Conservation (phyloP, 2,797 vertebrate genomes). For the Spizella passerina region DNA sequence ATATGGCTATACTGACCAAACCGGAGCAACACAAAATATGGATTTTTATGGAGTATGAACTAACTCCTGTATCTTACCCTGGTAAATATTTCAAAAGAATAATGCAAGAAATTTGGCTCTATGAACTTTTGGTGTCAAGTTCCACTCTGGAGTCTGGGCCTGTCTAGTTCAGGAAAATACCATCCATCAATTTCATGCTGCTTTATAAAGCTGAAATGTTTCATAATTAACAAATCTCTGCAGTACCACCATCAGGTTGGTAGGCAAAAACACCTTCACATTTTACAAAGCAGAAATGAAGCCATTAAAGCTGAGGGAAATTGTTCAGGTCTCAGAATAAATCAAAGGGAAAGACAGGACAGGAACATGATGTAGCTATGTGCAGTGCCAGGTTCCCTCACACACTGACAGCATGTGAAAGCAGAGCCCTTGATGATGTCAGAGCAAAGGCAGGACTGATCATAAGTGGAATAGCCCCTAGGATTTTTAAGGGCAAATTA, state of each 20-base stretch:
- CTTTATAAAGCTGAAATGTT: neutral
- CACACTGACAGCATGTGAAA: neutral
- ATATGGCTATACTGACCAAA: neutral
- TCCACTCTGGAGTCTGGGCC: neutral
- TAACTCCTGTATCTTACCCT: neutral
- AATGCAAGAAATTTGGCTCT: neutral
- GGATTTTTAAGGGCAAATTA: neutral
- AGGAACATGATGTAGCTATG: neutral
- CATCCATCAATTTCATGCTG: neutral
- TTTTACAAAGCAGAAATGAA: neutral
- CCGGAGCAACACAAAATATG: neutral
- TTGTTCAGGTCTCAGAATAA: neutral
- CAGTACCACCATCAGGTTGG: neutral
- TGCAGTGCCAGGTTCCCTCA: neutral
- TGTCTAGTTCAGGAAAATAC: neutral
- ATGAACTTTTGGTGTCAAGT: neutral
- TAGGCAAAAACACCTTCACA: neutral
- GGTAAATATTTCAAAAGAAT: neutral
- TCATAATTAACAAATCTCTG: neutral
- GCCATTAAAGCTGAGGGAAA: neutral
- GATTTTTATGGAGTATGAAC: neutral
- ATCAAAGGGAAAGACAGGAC: neutral
- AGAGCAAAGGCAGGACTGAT: neutral
- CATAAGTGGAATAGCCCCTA: neutral
- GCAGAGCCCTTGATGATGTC: neutral